These are phyloP conservation scores for Chaenocephalus aceratus DNA, from an alignment of 2,113 vertebrate genomes.

Conservation along the genomic window DNA sequence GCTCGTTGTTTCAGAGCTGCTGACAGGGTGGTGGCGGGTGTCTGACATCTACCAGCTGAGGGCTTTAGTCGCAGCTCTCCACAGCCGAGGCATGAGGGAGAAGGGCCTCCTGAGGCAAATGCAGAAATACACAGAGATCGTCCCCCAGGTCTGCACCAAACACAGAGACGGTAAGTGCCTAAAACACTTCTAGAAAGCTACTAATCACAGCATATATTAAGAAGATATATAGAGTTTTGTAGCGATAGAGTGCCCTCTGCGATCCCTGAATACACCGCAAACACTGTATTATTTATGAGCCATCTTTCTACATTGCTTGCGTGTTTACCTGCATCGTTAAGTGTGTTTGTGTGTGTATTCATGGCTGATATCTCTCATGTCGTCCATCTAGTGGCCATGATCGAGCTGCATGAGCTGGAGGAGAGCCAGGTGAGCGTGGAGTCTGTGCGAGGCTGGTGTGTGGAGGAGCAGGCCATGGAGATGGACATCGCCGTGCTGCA, in stretches of 20 bases:
- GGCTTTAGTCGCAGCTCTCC: conserved; percentile 89
- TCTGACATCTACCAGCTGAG: conserved; percentile 93
- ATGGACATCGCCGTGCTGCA: conserved; percentile 95
- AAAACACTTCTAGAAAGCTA: background rate
- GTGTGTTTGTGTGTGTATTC: background rate
- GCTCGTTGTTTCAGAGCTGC: conserved; percentile 86
- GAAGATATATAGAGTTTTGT: background rate
- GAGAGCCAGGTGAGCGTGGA: conserved; percentile 95
- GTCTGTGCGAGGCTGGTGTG: conserved; percentile 95
- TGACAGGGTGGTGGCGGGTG: conserved; percentile 97
- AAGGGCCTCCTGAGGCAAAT: conserved; percentile 96
- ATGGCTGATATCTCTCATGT: conserved; percentile 18
- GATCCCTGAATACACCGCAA: conserved; percentile 25
- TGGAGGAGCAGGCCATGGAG: conserved; percentile 98
- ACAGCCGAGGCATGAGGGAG: conserved; percentile 95
- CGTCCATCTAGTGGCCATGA: conserved; percentile 88
- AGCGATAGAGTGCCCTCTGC: background rate
- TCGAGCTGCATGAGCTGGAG: conserved; percentile 92
- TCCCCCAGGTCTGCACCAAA: conserved; percentile 93
- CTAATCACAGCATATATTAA: background rate
- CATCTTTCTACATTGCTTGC: background rate
- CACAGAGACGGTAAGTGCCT: conserved; percentile 90
- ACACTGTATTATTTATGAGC: conserved; percentile 18
- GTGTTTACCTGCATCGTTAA: conserved; percentile 10
- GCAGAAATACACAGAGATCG: conserved; percentile 97